Percentiles rank a stretch among this genome's conserved stretches.
Conservation (phyloP, 2,113 vertebrate species). For the Hystrix brachyura region DNA sequence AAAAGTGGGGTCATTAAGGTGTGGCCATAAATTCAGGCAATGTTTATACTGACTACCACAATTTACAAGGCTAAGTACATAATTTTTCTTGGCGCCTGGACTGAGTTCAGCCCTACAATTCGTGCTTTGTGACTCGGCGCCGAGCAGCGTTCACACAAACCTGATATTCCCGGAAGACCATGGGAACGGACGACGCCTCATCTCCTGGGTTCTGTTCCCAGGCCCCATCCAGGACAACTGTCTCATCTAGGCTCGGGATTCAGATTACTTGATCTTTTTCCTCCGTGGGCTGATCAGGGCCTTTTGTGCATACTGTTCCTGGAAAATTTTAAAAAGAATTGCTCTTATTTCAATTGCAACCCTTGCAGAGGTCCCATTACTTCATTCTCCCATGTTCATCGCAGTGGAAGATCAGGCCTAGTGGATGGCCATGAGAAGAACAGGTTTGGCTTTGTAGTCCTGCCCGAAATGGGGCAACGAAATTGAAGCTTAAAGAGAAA, state of each 20-base stretch:
- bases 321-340: neutral
- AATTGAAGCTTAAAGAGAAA: slow-evolving; percentile 34
- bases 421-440: neutral
- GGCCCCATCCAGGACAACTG: slow-evolving; percentile 6
- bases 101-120: slow-evolving; percentile 20
- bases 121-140: slow-evolving; percentile 47
- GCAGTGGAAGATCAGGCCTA: neutral
- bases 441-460: slow-evolving; percentile 20
- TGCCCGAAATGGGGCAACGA: slow-evolving; percentile 60
- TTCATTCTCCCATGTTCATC: slow-evolving; percentile 39
- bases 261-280: slow-evolving; percentile 61
- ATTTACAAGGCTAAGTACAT: slow-evolving; percentile 10
- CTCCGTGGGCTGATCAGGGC: neutral
- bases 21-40: slow-evolving; percentile 23
- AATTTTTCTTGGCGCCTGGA: slow-evolving; percentile 1
- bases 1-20: slow-evolving; percentile 42
- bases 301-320: slow-evolving; percentile 58
- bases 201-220: slow-evolving; percentile 29
- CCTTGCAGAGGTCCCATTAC: slow-evolving; percentile 48
- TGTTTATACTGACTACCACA: slow-evolving; percentile 20
- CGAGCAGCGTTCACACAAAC: neutral
- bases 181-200: neutral
- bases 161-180: slow-evolving; percentile 42
- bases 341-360: slow-evolving; percentile 64
- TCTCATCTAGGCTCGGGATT: slow-evolving; percentile 51